Evolutionary conservation across 2,797 vertebrate genomes (phyloP).

Genomic region (Orestias chungarensis): DNA sequence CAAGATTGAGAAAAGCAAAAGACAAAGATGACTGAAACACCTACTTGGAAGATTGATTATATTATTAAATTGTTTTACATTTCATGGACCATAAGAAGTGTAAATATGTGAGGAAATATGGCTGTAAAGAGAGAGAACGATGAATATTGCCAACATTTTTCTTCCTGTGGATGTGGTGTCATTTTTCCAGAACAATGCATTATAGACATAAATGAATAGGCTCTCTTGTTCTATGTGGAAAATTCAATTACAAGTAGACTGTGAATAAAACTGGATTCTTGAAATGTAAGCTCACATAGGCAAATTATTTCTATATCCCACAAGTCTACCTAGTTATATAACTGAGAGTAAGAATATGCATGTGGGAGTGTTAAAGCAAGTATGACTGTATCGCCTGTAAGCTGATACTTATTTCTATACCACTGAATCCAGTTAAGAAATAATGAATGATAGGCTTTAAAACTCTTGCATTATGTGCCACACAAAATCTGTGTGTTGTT

Average conservation of each 20-base stretch:
- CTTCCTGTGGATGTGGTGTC: slow-evolving; percentile 57
- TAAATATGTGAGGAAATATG: slow-evolving; percentile 7
- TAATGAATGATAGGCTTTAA: slow-evolving; percentile 49
- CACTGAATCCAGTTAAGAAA: slow-evolving; percentile 64
- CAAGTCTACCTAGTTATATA: slow-evolving; percentile 61
- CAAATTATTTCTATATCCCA: slow-evolving; percentile 58
- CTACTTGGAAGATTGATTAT: slow-evolving; percentile 25
- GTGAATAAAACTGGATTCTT: slow-evolving; percentile 57
- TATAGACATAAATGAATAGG: slow-evolving; percentile 61
- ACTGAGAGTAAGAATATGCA: slow-evolving; percentile 40
- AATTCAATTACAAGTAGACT: slow-evolving; percentile 53
- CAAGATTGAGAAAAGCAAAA: slow-evolving; percentile 5
- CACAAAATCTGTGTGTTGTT: slow-evolving; percentile 9
- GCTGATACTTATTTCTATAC: slow-evolving; percentile 40
- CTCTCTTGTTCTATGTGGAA: slow-evolving; percentile 62
- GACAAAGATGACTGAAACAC: slow-evolving; percentile 38
- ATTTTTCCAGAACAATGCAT: slow-evolving; percentile 55
- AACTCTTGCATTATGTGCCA: slow-evolving; percentile 30
- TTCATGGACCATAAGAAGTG: slow-evolving; percentile 8
- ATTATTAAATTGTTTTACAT: slow-evolving; percentile 43
- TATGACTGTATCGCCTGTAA: slow-evolving; percentile 61
- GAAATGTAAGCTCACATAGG: slow-evolving; percentile 35
- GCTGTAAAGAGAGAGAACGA: slow-evolving; percentile 42
- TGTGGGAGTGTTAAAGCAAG: slow-evolving; percentile 42
- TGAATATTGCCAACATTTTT: slow-evolving; percentile 56